Evolutionary conservation across 64 coral and sea anemone genomes (phyloP).

Genomic region (Montipora cactus): DNA sequence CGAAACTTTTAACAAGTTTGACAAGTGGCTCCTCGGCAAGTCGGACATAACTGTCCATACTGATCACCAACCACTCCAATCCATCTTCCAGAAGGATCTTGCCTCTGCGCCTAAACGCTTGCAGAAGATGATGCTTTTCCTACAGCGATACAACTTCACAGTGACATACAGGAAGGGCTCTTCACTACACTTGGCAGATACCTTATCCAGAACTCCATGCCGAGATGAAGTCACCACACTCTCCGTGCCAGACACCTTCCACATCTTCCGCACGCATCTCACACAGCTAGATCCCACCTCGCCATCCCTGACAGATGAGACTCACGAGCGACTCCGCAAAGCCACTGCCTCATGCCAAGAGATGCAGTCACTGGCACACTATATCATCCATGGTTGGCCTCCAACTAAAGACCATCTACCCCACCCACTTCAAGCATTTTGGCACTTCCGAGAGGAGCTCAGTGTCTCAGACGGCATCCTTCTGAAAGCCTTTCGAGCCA

Average conservation of each 20-base stretch:
- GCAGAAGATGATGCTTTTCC: too few species aligned
- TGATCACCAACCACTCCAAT: too few species aligned
- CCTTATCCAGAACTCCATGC: slow-evolving; percentile 47
- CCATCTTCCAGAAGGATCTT: slow-evolving; percentile 22
- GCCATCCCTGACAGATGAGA: slow-evolving; percentile 19
- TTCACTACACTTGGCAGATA: too few species aligned
- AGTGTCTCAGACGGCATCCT: slow-evolving; percentile 31
- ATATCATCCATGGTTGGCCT: slow-evolving; percentile 31
- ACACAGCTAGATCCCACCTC: slow-evolving; percentile 9
- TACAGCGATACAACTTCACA: too few species aligned
- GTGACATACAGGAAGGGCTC: too few species aligned
- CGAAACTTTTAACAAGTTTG: too few species aligned
- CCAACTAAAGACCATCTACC: slow-evolving; percentile 37
- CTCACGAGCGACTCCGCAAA: too few species aligned
- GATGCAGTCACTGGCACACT: neutral
- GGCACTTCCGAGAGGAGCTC: slow-evolving; percentile 49
- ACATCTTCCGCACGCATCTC: neutral
- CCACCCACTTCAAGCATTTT: slow-evolving; percentile 19
- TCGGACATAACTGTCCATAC: too few species aligned
- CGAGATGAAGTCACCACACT: neutral
- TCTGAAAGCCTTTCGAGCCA: slow-evolving; percentile 15
- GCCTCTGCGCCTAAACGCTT: slow-evolving; percentile 24
- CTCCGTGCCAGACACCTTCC: neutral
- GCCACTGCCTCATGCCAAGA: too few species aligned
- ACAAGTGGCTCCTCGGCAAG: too few species aligned